Percentiles rank a stretch among this genome's conserved stretches.
Evolutionary conservation across 1,140 invertebrate species (phyloP).

Genomic region (Aradophagus sp.): DNA sequence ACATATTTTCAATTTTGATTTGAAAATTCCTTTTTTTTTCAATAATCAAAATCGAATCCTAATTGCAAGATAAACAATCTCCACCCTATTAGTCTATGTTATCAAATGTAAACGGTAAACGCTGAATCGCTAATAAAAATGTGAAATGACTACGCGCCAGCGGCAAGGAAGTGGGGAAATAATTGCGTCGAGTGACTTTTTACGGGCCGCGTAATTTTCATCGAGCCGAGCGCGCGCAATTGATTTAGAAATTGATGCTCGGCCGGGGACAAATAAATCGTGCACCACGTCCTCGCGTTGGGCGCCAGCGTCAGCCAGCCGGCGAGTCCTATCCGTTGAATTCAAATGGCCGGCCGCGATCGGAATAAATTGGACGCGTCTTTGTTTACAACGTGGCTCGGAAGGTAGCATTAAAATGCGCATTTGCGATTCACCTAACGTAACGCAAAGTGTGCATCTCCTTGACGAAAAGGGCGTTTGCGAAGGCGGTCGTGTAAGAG

Average conservation of each 20-base stretch:
- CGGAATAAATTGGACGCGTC: conserved; percentile 47
- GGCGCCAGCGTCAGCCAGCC: conserved; percentile 1
- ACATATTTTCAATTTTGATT: too few relatives aligned
- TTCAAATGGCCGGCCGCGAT: conserved; percentile 22
- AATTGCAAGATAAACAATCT: too few relatives aligned
- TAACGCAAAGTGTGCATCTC: conserved; percentile 52
- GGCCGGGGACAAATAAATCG: conserved; percentile 5
- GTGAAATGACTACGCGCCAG: too few relatives aligned
- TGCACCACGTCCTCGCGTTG: conserved; percentile 3
- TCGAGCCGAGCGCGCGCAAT: neutral
- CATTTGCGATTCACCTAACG: conserved; percentile 53
- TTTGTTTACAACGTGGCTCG: conserved; percentile 47
- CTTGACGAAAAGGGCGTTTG: conserved; percentile 50
- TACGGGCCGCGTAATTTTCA: too few relatives aligned
- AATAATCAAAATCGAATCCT: too few relatives aligned
- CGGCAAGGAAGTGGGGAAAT: too few relatives aligned
- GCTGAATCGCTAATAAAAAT: too few relatives aligned
- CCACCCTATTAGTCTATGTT: too few relatives aligned
- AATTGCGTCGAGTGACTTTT: too few relatives aligned
- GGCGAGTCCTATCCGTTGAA: conserved; percentile 9
- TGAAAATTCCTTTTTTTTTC: too few relatives aligned
- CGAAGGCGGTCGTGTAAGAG: conserved; percentile 51
- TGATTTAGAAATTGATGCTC: neutral
- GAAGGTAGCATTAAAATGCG: conserved; percentile 50
- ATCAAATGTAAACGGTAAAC: too few relatives aligned